phyloP scores from a whole-genome alignment of 1,140 invertebrate species.

The Calliopsis andreniformis region DNA sequence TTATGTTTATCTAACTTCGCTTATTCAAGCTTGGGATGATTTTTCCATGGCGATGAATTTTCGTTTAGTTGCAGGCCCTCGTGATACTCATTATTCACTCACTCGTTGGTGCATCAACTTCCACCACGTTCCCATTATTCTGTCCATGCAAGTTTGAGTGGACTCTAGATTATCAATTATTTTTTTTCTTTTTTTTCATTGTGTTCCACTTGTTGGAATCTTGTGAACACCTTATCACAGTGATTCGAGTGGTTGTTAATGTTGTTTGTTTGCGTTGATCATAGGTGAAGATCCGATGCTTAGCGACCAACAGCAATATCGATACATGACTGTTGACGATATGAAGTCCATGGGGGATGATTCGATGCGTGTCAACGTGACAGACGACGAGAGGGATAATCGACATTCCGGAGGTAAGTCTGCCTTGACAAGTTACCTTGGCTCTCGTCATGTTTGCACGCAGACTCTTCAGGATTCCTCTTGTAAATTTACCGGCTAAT shows the following conservation, averaged over 20 bases:
- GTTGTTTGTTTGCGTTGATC: conserved; percentile 48
- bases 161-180: conserved; percentile 21
- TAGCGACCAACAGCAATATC: conserved; percentile 91
- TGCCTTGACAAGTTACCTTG: background rate
- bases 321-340: conserved; percentile 92
- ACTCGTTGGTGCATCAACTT: conserved; percentile 31
- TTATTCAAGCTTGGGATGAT: conserved; percentile 49
- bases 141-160: conserved; percentile 29
- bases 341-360: conserved; percentile 92
- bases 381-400: conserved; percentile 85
- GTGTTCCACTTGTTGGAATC: too few species aligned
- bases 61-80: conserved; percentile 49
- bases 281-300: conserved; percentile 90
- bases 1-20: too few species aligned
- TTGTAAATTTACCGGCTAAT: background rate
- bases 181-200: too few species aligned
- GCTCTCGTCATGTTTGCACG: background rate
- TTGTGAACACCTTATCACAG: background rate
- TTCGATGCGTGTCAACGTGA: conserved; percentile 88
- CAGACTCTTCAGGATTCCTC: background rate
- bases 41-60: conserved; percentile 57
- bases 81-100: conserved; percentile 37
- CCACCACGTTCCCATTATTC: conserved; percentile 34
- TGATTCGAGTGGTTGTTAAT: background rate
- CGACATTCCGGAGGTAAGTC: conserved; percentile 79